Conservation (phyloP, 35 echinoderm and acorn worm genomes). For the Stichopus chloronotus region DNA sequence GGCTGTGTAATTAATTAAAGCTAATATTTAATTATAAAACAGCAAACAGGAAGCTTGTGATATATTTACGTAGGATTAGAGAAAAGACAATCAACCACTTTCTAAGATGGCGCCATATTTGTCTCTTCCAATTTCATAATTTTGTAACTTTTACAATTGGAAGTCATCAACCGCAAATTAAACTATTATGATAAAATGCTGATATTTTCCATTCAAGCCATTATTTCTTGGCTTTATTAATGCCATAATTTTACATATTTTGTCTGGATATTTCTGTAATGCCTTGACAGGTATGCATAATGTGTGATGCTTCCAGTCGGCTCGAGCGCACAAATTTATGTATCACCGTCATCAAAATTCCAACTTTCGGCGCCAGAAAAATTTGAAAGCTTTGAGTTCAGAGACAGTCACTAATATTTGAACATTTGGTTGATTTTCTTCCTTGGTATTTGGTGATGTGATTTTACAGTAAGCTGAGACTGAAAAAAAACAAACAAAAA, state of each 20-base stretch:
- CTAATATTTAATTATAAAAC: neutral
- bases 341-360: conserved; percentile 15
- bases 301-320: neutral
- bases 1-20: neutral
- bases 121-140: neutral
- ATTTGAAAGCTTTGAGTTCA: neutral
- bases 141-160: neutral
- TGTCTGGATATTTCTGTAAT: neutral
- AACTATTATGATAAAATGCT: conserved; percentile 13
- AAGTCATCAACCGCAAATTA: conserved; percentile 5
- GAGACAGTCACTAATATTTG: neutral
- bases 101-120: neutral
- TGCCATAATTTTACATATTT: conserved; percentile 22
- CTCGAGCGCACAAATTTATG: neutral
- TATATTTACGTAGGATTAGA: neutral
- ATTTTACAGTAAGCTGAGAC: neutral
- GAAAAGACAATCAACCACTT: neutral
- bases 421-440: neutral
- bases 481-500: no score
- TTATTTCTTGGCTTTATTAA: neutral
- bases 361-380: neutral
- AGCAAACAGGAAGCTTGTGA: neutral
- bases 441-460: neutral
- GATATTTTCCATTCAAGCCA: neutral
- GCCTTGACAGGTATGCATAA: neutral